Conservation (phyloP, 53 echinoderm and acorn worm genomes). For the Henricia sp. region DNA sequence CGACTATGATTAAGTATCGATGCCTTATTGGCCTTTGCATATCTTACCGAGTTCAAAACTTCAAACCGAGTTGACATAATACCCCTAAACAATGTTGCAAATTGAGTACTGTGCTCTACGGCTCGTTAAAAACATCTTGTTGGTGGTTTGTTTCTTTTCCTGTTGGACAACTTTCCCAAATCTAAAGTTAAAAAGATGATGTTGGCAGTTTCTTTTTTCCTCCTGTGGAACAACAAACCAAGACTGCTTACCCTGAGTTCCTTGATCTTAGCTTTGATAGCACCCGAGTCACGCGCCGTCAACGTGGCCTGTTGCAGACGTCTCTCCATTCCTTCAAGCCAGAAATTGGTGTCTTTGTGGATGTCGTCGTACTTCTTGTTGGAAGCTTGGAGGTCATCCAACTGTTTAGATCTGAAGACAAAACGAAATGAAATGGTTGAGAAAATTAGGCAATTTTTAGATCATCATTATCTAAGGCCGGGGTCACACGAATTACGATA, state of each 20-base stretch:
- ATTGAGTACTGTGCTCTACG: too few relatives aligned
- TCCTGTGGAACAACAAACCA: background rate
- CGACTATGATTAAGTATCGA: too few relatives aligned
- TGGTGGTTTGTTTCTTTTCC: too few relatives aligned
- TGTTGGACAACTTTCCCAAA: too few relatives aligned
- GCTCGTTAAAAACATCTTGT: too few relatives aligned
- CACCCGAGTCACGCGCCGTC: constrained; percentile 75
- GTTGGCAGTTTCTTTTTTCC: background rate
- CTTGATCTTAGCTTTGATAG: constrained; percentile 85
- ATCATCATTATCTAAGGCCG: too few relatives aligned
- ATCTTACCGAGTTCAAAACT: too few relatives aligned
- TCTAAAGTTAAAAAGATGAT: too few relatives aligned
- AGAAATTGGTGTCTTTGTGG: constrained; percentile 89
- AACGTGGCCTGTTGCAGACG: constrained; percentile 78
- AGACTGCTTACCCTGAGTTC: constrained; percentile 79
- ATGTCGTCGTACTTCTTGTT: constrained; percentile 68
- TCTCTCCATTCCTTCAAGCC: constrained; percentile 84
- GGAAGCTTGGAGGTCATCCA: constrained; percentile 74
- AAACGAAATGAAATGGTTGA: background rate
- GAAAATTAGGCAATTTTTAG: background rate
- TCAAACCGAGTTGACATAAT: too few relatives aligned
- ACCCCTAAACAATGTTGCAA: too few relatives aligned
- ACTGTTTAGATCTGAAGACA: constrained; percentile 72
- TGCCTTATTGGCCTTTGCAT: too few relatives aligned
- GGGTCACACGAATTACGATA: too few relatives aligned